Evolutionary conservation across 92 coral and sea anemone species (phyloP), one percentile per base, ranked within the genome.

Genomic region (Hydrozoanthus gracilis): DNA sequence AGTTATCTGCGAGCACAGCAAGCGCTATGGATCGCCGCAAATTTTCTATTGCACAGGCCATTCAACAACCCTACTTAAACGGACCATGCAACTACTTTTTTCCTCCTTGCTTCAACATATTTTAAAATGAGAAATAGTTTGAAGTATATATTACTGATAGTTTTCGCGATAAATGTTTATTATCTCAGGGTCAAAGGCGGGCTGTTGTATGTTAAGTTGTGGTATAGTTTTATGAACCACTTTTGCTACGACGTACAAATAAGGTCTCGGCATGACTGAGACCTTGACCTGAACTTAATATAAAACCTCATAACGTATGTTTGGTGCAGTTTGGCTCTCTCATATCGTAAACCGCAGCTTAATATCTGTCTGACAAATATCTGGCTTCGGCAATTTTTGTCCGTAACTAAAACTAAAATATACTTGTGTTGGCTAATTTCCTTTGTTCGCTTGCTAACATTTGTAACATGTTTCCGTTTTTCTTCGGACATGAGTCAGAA

Each of bases 341-440:
- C 66, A 35, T 76, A 76, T 76, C 66, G 16, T 51, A 76, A 76
- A 76, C 82, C 82, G 49, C 82, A 76, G 62, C 49, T 50, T 27
- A 76, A 76, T 76, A 27, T 54, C 11, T 51, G 61, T 52, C 64
- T 75, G 64, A 50, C 20, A 73, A 5, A 48, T 8, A 18, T 51
- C 79, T 74, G 0, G 61, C 66, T 20, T 54, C 9, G 62, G 49
- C 44, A 44, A 7, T 27, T 27, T 14, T 51, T 12, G 4, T 35
- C 55, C 45, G 16, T 66, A 47, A 27, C 11, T 14, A 14, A 18
- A 3, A 46, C 77, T 3, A 48, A 20, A 12, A 16, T 47, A 7
- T 13, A 4, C 6, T 20, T 12, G 48, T 18, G 47, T 76, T 51
- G 44, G n/a, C 78, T 9, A 73, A 17, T 51, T 75, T 75, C 64